These are phyloP conservation scores for Spicauda simplicius DNA, from an alignment of 2,888 invertebrate species.

Conservation along the genomic window DNA sequence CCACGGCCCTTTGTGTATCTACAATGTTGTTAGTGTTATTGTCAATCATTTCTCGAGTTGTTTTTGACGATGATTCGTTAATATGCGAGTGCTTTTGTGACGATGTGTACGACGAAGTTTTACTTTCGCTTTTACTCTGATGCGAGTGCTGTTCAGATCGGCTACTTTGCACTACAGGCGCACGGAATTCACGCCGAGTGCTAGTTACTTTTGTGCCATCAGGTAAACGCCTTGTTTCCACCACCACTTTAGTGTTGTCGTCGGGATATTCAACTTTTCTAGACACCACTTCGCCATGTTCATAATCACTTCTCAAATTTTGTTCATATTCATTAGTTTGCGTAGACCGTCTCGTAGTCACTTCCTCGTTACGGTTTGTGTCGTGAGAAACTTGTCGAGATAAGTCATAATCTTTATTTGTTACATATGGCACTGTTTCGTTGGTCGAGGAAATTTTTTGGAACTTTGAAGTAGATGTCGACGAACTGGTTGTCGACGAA, in stretches of 20 bases:
- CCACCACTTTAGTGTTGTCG: conserved; percentile 87
- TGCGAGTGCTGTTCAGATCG: conserved; percentile 65
- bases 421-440: conserved; percentile 66
- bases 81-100: conserved; percentile 57
- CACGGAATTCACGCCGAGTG: conserved; percentile 87
- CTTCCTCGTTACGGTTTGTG: conserved; percentile 59
- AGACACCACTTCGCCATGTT: conserved; percentile 80
- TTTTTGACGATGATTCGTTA: conserved; percentile 58
- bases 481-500: conserved; percentile 69
- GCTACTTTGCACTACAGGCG: conserved; percentile 61
- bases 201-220: conserved; percentile 89
- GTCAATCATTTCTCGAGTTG: conserved; percentile 53
- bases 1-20: conserved; percentile 67
- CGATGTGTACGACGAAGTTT: conserved; percentile 56
- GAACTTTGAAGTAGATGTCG: conserved; percentile 65
- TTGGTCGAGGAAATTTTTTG: conserved; percentile 68
- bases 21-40: conserved; percentile 59
- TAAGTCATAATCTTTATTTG: conserved; percentile 60
- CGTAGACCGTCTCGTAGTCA: conserved; percentile 50
- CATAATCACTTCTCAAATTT: conserved; percentile 53
- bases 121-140: conserved; percentile 61
- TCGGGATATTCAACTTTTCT: conserved; percentile 86
- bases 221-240: conserved; percentile 87
- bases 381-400: conserved; percentile 49
- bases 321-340: conserved; percentile 57